Evolutionary conservation across 2,888 invertebrate genomes (phyloP), one percentile per base, ranked within the genome.

Genomic region (Chromoteleia sp.): DNA sequence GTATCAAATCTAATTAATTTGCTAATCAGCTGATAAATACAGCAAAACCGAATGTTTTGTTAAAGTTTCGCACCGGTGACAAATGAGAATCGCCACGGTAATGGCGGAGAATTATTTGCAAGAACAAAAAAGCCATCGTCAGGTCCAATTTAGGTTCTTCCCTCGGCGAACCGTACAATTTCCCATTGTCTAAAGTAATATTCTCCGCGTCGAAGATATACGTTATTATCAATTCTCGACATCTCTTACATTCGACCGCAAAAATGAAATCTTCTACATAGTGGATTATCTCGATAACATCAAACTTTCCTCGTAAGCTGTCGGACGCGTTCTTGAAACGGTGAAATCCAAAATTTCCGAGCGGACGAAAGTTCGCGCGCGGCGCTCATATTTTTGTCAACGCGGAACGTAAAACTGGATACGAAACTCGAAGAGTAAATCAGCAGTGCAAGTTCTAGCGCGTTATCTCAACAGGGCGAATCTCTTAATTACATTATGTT

Each of bases 401-500:
- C 39, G 14, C 3, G 3, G 2, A 2, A 39, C 14, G 39, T 14
- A 39, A 81, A 76, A 58, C 61, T 6, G 76, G 50, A 56, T 43
- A 5, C 0, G 17, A 43, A 43, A n/a, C 17, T 17, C 7, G 17
- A 43, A 8, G 15, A 17, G 8, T 33, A 43, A 17, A 43, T 43
- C 17, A 7, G 3, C 17, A 74, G 58, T 80, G 70, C 76, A 79
- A 77, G 56, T 83, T 61, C 73, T 81, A 81, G n/a, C 83, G 59
- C 82, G 86, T 85, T 87, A 87, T 86, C 86, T 85, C 58, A 80
- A 68, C 83, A 83, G 83, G 83, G 83, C 84, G 83, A 84, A 83
- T 84, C 80, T 86, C 85, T 86, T 86, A 87, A 87, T 87, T 86
- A 83, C 85, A 78, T 84, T 85, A 85, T 84, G 84, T 84, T 85